Evolutionary conservation across 2,113 vertebrate genomes (phyloP).

Genomic region (Coracopsis vasa): DNA sequence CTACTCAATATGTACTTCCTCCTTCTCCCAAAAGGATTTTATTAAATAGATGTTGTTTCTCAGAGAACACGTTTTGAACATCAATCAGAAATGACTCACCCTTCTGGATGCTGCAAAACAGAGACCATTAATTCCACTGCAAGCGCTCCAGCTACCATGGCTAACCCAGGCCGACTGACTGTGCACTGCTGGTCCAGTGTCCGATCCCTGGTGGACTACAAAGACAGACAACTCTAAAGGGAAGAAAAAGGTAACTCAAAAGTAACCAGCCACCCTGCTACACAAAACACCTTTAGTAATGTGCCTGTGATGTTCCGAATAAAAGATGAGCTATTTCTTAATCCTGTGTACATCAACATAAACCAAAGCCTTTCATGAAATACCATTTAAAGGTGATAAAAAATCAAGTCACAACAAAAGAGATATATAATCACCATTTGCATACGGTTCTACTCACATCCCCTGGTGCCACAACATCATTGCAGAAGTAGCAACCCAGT

Average conservation of each 20-base stretch:
- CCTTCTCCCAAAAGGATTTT: not conserved
- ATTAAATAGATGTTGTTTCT: not conserved
- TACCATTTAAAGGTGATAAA: not conserved
- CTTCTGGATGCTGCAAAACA: conserved; percentile 93
- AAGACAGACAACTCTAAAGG: conserved; percentile 9
- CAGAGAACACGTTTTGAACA: not conserved
- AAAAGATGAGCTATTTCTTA: not conserved
- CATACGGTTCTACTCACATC: conserved; percentile 82
- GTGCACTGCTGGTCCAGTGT: conserved; percentile 98
- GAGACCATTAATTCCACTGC: conserved; percentile 97
- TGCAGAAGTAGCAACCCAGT: conserved; percentile 98
- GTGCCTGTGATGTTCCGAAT: not conserved
- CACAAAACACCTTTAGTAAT: not conserved
- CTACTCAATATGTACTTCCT: not conserved
- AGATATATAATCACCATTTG: not conserved
- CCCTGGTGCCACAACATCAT: conserved; percentile 96
- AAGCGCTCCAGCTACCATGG: conserved; percentile 94
- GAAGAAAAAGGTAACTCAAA: not conserved
- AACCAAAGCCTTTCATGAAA: not conserved
- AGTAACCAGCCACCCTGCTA: not conserved
- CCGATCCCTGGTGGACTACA: conserved; percentile 92
- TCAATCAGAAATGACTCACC: conserved; percentile 75
- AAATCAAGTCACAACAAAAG: not conserved
- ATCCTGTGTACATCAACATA: rapidly evolving
- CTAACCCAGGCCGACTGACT: conserved; percentile 92